These are phyloP conservation scores for Meandrina meandrites DNA, from an alignment of 92 coral and sea anemone genomes.

Conservation along the genomic window DNA sequence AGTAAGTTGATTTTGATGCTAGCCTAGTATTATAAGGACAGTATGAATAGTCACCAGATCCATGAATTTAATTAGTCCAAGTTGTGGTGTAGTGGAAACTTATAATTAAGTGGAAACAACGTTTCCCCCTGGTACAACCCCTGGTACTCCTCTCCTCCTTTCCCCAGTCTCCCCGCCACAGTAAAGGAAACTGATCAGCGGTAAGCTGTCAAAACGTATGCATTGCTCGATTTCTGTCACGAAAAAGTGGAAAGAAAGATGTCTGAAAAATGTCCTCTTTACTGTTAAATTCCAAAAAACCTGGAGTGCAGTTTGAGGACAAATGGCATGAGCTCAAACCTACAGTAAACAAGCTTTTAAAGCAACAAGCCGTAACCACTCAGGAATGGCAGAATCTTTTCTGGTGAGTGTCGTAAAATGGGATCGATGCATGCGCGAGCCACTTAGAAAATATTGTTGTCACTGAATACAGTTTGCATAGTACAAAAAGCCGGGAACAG, in stretches of 20 bases:
- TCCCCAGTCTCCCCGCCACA: no score
- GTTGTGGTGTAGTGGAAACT: no score
- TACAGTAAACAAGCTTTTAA: constrained; percentile 90
- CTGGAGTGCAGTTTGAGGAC: constrained; percentile 88
- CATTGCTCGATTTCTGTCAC: constrained; percentile 18
- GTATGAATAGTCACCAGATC: no score
- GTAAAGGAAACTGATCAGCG: constrained; percentile 4
- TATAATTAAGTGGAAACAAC: no score
- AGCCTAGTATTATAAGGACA: no score
- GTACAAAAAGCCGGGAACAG: not conserved
- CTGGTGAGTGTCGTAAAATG: constrained; percentile 65
- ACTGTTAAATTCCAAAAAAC: constrained; percentile 71
- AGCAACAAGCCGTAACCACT: constrained; percentile 89
- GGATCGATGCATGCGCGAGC: not conserved
- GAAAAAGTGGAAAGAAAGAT: constrained; percentile 31
- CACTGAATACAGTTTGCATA: not conserved
- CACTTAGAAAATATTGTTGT: not conserved
- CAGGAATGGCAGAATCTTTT: constrained; percentile 98
- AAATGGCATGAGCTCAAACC: constrained; percentile 96
- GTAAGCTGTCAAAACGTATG: constrained; percentile 27
- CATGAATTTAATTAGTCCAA: no score
- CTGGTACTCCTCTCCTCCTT: no score
- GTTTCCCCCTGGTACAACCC: no score
- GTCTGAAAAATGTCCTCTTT: constrained; percentile 57
- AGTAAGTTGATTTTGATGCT: no score